Evolutionary conservation across 2,113 vertebrate species (phyloP).

Genomic region (Pedionomus torquatus): DNA sequence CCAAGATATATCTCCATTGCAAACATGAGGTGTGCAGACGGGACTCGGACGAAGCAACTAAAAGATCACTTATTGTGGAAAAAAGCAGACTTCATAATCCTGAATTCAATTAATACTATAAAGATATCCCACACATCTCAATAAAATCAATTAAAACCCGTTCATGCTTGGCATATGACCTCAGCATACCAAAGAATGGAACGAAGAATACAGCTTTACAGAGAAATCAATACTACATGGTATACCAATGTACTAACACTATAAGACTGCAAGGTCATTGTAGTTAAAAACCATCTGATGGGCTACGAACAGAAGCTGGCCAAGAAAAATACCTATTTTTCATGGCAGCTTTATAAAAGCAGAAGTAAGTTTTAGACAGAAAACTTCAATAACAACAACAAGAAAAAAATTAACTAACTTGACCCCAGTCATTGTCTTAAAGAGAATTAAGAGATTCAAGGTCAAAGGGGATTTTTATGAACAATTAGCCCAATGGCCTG

Average conservation of each 20-base stretch:
- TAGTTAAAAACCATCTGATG: background rate
- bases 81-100: background rate
- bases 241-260: background rate
- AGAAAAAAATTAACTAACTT: background rate
- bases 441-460: background rate
- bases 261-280: background rate
- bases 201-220: background rate
- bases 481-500: background rate
- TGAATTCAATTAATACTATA: background rate
- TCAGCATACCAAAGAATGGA: background rate
- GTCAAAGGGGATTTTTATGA: constrained; percentile 20
- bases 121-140: background rate
- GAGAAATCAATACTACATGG: background rate
- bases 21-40: background rate
- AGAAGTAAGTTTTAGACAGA: background rate
- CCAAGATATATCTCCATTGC: background rate
- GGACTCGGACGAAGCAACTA: background rate
- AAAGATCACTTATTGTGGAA: background rate
- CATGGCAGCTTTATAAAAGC: background rate
- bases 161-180: background rate
- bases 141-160: background rate
- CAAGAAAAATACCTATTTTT: constrained; percentile 22
- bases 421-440: background rate
- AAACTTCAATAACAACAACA: background rate
- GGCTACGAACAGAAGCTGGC: background rate